Percentiles rank a stretch among this genome's conserved stretches.
Conservation (phyloP, 2,888 invertebrate genomes). For the Eupsilia transversa region DNA sequence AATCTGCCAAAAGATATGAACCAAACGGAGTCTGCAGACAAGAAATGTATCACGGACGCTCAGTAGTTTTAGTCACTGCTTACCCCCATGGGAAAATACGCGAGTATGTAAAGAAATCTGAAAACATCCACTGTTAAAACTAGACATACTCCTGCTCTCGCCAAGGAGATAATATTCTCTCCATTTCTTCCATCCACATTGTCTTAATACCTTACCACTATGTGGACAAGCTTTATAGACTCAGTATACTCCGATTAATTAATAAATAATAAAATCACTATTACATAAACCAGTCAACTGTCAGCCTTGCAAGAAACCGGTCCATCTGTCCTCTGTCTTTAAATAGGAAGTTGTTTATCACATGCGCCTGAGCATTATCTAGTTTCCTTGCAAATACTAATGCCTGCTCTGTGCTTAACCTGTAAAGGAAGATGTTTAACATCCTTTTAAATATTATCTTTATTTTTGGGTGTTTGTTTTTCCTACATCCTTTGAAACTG, state of each 20-base stretch:
- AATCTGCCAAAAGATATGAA: background rate
- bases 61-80: too few species aligned
- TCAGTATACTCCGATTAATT: constrained; percentile 2
- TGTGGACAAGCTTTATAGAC: background rate
- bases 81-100: background rate
- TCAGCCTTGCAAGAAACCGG: constrained; percentile 64
- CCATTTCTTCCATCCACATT: background rate
- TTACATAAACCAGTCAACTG: constrained; percentile 41
- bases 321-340: constrained; percentile 57
- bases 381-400: constrained; percentile 60
- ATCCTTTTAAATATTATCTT: constrained; percentile 38
- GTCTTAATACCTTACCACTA: background rate
- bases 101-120: background rate
- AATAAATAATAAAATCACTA: constrained; percentile 31
- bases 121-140: background rate
- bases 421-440: background rate
- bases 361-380: constrained; percentile 53
- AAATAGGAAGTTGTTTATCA: constrained; percentile 67
- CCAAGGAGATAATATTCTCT: background rate
- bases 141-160: background rate
- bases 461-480: constrained; percentile 26
- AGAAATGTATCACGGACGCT: background rate
- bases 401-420: constrained; percentile 8
- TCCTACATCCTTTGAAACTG: background rate
- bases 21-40: too few species aligned